Evolutionary conservation across 1,140 invertebrate genomes (phyloP).

Genomic region (Panagrolaimus sp.): DNA sequence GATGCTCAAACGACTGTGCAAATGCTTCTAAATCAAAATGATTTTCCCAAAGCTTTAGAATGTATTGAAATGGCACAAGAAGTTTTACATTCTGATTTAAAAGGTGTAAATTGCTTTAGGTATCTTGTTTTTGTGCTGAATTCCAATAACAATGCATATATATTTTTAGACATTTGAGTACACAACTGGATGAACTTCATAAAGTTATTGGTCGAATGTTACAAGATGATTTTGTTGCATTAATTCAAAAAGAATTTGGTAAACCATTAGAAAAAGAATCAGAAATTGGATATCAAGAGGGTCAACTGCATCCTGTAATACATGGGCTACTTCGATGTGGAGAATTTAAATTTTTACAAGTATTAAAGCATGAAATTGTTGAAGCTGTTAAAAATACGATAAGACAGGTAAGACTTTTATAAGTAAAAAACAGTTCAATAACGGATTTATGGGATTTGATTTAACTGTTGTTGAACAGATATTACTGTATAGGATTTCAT

Average conservation of each 20-base stretch:
- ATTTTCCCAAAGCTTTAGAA: constrained; percentile 94
- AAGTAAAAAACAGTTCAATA: neutral
- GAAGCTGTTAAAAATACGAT: constrained; percentile 52
- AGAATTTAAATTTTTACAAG: constrained; percentile 53
- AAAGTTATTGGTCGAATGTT: constrained; percentile 93
- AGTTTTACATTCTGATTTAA: constrained; percentile 78
- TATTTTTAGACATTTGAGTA: constrained; percentile 77
- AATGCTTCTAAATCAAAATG: constrained; percentile 81
- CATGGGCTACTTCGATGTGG: constrained; percentile 57
- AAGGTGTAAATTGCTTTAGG: constrained; percentile 82
- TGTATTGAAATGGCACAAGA: constrained; percentile 92
- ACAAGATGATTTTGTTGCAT: constrained; percentile 83
- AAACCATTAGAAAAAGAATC: constrained; percentile 68
- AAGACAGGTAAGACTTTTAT: constrained; percentile 38
- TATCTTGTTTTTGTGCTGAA: constrained; percentile 44
- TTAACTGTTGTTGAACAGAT: too few relatives aligned
- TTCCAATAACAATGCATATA: too few relatives aligned
- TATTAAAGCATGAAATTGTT: constrained; percentile 48
- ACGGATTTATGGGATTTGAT: too few relatives aligned
- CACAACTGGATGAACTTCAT: constrained; percentile 91
- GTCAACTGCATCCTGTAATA: constrained; percentile 56
- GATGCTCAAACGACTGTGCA: constrained; percentile 97
- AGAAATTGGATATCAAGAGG: constrained; percentile 60
- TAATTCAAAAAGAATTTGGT: constrained; percentile 83
- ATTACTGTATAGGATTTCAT: too few relatives aligned